Evolutionary conservation across 2,113 vertebrate species (phyloP).

Genomic region (Panthera leo): DNA sequence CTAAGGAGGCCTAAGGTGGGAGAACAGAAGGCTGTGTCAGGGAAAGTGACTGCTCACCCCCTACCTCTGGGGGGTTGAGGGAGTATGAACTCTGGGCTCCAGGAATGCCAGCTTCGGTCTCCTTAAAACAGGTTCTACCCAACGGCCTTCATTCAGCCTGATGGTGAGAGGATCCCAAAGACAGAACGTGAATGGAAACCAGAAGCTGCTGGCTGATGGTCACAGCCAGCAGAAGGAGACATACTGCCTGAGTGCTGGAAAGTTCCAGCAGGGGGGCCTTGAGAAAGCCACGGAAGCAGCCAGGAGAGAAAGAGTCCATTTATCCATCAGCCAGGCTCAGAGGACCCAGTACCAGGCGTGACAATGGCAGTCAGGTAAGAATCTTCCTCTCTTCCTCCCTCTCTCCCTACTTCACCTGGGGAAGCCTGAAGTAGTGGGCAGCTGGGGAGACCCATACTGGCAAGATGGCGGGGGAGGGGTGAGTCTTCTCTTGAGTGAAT

Average conservation of each 20-base stretch:
- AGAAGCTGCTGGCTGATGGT: not conserved
- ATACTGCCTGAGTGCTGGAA: not conserved
- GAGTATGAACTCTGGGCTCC: not conserved
- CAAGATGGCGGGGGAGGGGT: not conserved
- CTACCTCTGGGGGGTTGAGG: not conserved
- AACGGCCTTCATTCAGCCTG: not conserved
- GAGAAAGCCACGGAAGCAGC: not conserved
- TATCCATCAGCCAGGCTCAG: not conserved
- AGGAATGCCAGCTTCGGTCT: not conserved
- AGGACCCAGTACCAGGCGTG: not conserved
- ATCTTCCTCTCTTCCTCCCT: too few species aligned
- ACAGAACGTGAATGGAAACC: not conserved
- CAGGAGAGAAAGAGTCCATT: not conserved
- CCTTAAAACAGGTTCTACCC: not conserved
- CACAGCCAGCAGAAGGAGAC: not conserved
- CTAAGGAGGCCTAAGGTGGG: too few species aligned
- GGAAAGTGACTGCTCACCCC: not conserved
- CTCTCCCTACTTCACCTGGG: not conserved
- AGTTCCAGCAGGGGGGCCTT: too few species aligned
- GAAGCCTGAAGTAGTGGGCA: accelerated
- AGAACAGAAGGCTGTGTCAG: not conserved
- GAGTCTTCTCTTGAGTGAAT: not conserved
- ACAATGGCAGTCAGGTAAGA: not conserved
- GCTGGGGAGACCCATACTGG: not conserved
- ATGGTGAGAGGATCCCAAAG: not conserved